phyloP scores from a whole-genome alignment of 1,140 invertebrate species.

The Drosophila gunungcola region DNA sequence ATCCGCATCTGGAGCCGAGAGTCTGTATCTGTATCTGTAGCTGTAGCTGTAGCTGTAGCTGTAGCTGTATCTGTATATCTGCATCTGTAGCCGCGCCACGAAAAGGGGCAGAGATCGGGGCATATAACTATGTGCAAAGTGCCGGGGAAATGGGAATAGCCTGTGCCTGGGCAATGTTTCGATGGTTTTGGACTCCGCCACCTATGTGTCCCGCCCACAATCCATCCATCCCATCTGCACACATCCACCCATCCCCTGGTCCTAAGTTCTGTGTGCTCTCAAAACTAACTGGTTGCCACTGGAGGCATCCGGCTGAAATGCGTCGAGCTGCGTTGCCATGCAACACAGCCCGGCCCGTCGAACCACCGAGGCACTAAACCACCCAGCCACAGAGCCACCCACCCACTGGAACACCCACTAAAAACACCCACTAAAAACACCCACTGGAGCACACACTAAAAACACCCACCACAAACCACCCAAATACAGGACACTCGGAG shows the following conservation, averaged over 20 bases:
- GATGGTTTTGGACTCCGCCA: conserved; percentile 29
- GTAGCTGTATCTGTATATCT: conserved; percentile 42
- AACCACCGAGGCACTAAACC: conserved; percentile 30
- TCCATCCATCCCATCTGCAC: neutral
- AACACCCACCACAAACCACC: conserved; percentile 2
- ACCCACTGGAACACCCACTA: neutral
- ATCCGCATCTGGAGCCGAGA: conserved; percentile 10
- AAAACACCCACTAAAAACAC: neutral
- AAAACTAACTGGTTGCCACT: conserved; percentile 46
- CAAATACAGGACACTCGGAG: conserved; percentile 21
- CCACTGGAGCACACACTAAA: conserved; percentile 2
- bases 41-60: conserved; percentile 19
- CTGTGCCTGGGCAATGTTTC: conserved; percentile 35
- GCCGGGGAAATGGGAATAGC: conserved; percentile 37
- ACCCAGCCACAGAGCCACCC: conserved; percentile 22
- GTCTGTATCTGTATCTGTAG: conserved; percentile 36
- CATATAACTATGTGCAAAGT: conserved; percentile 68
- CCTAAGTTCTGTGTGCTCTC: conserved; percentile 26
- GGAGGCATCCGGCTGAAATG: conserved; percentile 41
- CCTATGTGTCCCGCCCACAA: conserved; percentile 15
- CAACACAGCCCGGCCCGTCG: conserved; percentile 3
- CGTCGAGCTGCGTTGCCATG: conserved; percentile 47
- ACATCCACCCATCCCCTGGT: neutral
- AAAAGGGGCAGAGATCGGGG: conserved; percentile 11
- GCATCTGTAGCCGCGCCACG: conserved; percentile 37